Conservation (phyloP, 2,797 vertebrate genomes). For the Eulemur coronatus region DNA sequence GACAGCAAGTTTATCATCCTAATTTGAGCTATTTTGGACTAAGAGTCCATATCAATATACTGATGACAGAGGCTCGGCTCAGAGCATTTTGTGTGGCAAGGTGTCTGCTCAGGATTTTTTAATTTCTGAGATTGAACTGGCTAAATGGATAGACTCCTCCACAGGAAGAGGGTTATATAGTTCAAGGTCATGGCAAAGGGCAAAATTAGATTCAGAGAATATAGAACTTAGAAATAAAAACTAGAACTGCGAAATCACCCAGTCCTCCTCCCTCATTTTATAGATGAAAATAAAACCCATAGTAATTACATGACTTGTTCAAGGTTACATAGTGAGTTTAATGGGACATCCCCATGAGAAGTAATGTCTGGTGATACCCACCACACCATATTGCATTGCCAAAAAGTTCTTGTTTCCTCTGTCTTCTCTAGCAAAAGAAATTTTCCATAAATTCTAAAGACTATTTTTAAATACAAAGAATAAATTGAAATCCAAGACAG, state of each 20-base stretch:
- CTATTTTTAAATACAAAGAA: constrained; percentile 20
- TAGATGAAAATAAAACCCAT: background rate
- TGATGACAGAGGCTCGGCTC: background rate
- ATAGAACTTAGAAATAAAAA: background rate
- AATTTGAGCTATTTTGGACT: background rate
- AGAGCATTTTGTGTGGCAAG: background rate
- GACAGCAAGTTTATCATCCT: constrained; percentile 4
- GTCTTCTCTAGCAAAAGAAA: background rate
- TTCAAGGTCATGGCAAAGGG: background rate
- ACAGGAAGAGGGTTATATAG: background rate
- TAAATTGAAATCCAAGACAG: constrained; percentile 24
- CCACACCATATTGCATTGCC: background rate
- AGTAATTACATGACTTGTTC: background rate
- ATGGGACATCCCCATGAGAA: background rate
- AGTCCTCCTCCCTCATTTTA: background rate
- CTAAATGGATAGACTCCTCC: background rate
- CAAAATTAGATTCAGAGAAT: background rate
- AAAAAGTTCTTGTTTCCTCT: background rate
- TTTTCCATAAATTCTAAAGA: background rate
- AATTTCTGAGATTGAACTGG: background rate
- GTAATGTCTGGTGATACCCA: background rate
- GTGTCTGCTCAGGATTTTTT: background rate
- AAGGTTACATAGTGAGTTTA: background rate
- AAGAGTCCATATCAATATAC: background rate
- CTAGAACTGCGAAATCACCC: background rate